phyloP scores from a whole-genome alignment of 2,888 invertebrate genomes.

The Metallyticus violacea region DNA sequence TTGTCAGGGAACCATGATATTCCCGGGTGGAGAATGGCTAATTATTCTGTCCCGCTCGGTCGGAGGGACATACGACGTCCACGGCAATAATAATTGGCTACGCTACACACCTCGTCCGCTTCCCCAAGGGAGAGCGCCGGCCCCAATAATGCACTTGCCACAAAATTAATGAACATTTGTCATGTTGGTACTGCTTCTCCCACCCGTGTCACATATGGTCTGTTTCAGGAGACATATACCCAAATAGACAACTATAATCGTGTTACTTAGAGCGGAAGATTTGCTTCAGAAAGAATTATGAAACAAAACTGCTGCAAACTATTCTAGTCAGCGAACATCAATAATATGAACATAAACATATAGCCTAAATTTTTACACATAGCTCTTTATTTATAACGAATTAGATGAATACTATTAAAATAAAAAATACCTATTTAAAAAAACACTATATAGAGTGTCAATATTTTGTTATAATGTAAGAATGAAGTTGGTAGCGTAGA shows the following conservation, averaged over 20 bases:
- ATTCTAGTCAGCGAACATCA: no score
- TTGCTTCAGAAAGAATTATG: no score
- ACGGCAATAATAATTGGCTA: slow-evolving; percentile 13
- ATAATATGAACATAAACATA: no score
- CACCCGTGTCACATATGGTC: no score
- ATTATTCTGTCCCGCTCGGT: background rate
- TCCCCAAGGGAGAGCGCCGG: background rate
- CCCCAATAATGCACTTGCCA: slow-evolving; percentile 17
- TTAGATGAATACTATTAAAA: no score
- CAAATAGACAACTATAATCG: background rate
- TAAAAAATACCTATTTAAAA: no score
- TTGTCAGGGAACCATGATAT: background rate
- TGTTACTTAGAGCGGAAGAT: background rate
- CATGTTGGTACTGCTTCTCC: background rate
- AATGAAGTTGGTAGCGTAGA: no score
- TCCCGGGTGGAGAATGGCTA: background rate
- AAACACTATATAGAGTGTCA: no score
- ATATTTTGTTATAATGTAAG: no score
- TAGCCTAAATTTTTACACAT: no score
- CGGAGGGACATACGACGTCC: background rate
- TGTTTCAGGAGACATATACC: background rate
- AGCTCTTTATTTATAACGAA: no score
- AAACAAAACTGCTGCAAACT: no score
- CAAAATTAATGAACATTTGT: slow-evolving; percentile 19
- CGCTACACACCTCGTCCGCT: background rate